A percentile compares a stretch with the other conserved stretches of the same genome.
phyloP scores from a whole-genome alignment of 2,797 vertebrate genomes.

The Phataginus tricuspis region DNA sequence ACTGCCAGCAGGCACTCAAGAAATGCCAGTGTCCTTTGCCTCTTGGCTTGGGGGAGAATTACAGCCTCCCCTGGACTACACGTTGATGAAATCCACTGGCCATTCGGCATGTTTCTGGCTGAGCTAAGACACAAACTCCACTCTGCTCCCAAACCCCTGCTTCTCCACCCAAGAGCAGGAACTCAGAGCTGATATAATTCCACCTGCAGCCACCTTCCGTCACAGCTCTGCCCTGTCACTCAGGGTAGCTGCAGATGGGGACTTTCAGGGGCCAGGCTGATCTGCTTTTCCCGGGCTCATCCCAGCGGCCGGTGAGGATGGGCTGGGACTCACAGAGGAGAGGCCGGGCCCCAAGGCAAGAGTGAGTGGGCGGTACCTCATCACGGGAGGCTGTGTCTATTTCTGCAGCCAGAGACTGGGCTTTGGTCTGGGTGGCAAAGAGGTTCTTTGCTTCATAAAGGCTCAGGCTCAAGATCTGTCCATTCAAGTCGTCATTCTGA shows the following conservation, averaged over 20 bases:
- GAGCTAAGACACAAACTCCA: neutral
- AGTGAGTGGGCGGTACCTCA: conserved; percentile 87
- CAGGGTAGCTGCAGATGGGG: neutral
- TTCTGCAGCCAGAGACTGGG: conserved; percentile 96
- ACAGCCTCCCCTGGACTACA: neutral
- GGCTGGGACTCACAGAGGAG: neutral
- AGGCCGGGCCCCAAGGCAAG: neutral
- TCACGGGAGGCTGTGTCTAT: conserved; percentile 97
- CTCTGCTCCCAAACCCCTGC: neutral
- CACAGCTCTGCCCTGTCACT: neutral
- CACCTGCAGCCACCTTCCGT: neutral
- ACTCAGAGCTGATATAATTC: neutral
- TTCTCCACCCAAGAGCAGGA: neutral
- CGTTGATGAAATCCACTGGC: neutral
- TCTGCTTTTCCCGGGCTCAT: neutral
- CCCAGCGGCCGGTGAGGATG: accelerated
- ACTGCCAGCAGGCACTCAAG: neutral
- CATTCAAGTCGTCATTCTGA: conserved; percentile 97
- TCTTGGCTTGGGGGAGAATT: neutral
- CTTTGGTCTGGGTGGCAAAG: conserved; percentile 97
- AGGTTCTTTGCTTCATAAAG: conserved; percentile 97
- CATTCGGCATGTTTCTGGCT: neutral
- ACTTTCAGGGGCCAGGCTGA: neutral
- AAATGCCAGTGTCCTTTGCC: neutral
- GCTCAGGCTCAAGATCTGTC: conserved; percentile 97